phyloP scores from a whole-genome alignment of 2,113 vertebrate species.

The Tympanuchus pallidicinctus region DNA sequence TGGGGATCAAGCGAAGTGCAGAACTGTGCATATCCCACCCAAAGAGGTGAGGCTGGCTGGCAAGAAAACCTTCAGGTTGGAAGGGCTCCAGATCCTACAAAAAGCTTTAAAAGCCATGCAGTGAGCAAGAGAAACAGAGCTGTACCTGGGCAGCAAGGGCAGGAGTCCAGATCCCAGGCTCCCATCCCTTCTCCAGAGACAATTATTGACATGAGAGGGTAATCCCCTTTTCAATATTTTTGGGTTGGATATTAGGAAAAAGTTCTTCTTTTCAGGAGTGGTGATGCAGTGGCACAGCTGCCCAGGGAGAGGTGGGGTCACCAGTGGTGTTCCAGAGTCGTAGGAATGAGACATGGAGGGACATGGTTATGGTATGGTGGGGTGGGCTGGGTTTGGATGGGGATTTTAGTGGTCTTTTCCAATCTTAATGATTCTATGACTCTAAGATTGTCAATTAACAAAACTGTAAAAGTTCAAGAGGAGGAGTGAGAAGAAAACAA shows the following conservation, averaged over 20 bases:
- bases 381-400: too few species aligned
- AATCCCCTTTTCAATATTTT: background rate
- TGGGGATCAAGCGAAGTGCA: background rate
- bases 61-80: background rate
- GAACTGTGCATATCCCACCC: background rate
- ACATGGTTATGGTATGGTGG: too few species aligned
- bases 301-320: too few species aligned
- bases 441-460: background rate
- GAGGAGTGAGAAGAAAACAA: background rate
- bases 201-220: background rate
- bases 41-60: background rate
- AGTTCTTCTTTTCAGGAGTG: too few species aligned
- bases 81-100: background rate
- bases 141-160: background rate
- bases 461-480: background rate
- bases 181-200: background rate
- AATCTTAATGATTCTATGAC: too few species aligned
- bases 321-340: too few species aligned
- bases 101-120: background rate
- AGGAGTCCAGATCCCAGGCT: accelerated
- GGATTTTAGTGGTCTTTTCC: too few species aligned
- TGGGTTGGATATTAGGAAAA: too few species aligned
- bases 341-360: too few species aligned
- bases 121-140: background rate
- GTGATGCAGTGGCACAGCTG: too few species aligned